Percentiles rank a stretch among this genome's conserved stretches.
Evolutionary conservation across 2,888 invertebrate species (phyloP).

Genomic region (Cephus nigrinus): DNA sequence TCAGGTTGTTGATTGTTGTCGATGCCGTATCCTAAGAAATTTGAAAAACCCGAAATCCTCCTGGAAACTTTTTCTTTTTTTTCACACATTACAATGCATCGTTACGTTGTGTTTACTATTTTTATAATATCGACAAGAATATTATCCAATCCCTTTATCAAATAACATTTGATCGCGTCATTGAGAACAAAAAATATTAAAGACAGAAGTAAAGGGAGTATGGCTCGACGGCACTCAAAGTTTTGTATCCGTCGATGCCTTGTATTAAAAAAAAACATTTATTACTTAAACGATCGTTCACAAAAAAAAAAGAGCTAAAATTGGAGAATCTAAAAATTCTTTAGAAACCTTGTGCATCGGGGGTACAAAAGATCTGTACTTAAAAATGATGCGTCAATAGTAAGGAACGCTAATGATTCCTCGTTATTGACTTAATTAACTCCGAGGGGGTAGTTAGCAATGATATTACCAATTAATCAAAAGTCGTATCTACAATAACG

Average conservation of each 20-base stretch:
- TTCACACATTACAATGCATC: neutral
- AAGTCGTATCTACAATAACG: conserved; percentile 33
- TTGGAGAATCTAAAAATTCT: neutral
- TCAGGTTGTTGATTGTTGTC: conserved; percentile 38
- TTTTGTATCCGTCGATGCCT: neutral
- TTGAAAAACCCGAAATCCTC: neutral
- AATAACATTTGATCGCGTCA: neutral
- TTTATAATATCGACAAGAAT: neutral
- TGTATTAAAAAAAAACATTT: neutral
- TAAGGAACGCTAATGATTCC: conserved; percentile 26
- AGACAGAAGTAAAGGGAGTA: neutral
- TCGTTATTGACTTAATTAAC: conserved; percentile 23
- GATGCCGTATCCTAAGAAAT: conserved; percentile 26
- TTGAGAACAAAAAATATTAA: neutral
- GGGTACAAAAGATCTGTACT: neutral
- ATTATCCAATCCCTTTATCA: neutral
- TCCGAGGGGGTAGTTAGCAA: conserved; percentile 49
- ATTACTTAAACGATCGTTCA: neutral
- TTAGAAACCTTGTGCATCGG: neutral
- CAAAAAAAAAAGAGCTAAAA: neutral
- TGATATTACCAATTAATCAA: conserved; percentile 40
- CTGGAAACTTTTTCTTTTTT: neutral
- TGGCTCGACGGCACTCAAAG: neutral
- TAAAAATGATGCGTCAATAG: conserved; percentile 18
- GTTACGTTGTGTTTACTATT: neutral